Base-by-base conservation (phyloP, 2,888 invertebrate genomes). In the Sphaerophoria rueppellii region DNA sequence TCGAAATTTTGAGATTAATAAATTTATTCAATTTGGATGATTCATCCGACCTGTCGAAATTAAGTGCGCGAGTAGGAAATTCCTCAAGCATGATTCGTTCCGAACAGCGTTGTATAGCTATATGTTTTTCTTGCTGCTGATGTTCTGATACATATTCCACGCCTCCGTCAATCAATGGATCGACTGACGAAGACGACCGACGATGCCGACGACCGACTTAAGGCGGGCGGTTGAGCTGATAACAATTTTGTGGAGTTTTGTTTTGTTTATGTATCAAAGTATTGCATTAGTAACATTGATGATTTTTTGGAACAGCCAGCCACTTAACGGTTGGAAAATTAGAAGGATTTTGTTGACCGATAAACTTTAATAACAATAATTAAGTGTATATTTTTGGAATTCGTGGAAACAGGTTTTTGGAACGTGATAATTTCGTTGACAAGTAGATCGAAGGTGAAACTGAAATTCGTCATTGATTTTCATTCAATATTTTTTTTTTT, bases 1-100 rank as follows among this genome's bases (percentile, higher is more conserved):
- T 67, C 48, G 57, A 77, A 77, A 60, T 65, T 70, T 32, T 35
- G 63, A 40, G 43, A 65, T 46, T 12, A 16, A 43, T 72, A 77
- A 43, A 71, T 55, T 58, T 40, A 72, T 77, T 65, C 77, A 48
- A 50, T 7, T 37, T 48, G 71, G 72, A 78, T 78, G 82, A 82
- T 35, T 82, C 77, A 82, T 61, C 60, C 11, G 4, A 1, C 9
- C 43, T 67, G n/a, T 37, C 43, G 1, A 40, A 7, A 6, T 37
- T 43, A 24, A 24, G 24, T 24, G 24, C 24, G 24, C 24, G 43
- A 37, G 43, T 9, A 43, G 16, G 72, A 72, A 72, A 82, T 82
- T 82, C 82, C 73, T 82, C 16, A 16, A 32, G 73, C 70, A 78
- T 82, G 82, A 78, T 73, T 73, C 35, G 69, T 50, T 50, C 40